A percentile compares a stretch with the other conserved stretches of the same genome.
Evolutionary conservation across 2,797 vertebrate species (phyloP).

Genomic region (Sandelia bainsii): DNA sequence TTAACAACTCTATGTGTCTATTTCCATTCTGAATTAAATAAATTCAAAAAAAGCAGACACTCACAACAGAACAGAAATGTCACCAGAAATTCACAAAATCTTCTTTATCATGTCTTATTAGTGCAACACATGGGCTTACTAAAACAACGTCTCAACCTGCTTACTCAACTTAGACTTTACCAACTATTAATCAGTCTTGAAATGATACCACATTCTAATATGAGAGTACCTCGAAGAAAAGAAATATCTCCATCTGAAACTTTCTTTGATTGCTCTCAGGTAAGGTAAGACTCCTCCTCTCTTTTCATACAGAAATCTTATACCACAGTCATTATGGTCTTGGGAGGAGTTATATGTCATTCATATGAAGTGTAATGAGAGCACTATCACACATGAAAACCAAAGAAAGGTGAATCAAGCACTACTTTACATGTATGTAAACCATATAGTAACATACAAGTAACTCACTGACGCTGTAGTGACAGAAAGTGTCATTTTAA

Average conservation of each 20-base stretch:
- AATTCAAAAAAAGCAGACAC: no score
- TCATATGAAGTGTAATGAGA: slow-evolving; percentile 10
- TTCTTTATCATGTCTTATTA: slow-evolving; percentile 16
- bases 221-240: slow-evolving; percentile 42
- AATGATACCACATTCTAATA: slow-evolving; percentile 37
- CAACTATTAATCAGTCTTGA: slow-evolving; percentile 16
- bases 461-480: slow-evolving; percentile 1
- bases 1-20: background rate
- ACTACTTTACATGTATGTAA: slow-evolving; percentile 11
- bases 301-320: slow-evolving; percentile 11
- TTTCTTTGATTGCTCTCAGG: slow-evolving; percentile 50
- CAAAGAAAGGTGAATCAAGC: background rate
- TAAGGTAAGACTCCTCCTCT: no score
- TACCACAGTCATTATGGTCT: slow-evolving; percentile 19
- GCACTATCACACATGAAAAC: slow-evolving; percentile 1
- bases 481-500: slow-evolving; percentile 12
- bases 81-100: slow-evolving; percentile 8
- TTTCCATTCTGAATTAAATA: slow-evolving; percentile 10
- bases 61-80: background rate
- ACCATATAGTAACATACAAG: slow-evolving; percentile 7
- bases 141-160: slow-evolving; percentile 7
- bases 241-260: slow-evolving; percentile 42
- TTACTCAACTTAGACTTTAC: slow-evolving; percentile 26
- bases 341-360: slow-evolving; percentile 21
- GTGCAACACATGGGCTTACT: background rate